Evolutionary conservation across 2,888 invertebrate genomes (phyloP).

Genomic region (Caenorhabditis sp.): DNA sequence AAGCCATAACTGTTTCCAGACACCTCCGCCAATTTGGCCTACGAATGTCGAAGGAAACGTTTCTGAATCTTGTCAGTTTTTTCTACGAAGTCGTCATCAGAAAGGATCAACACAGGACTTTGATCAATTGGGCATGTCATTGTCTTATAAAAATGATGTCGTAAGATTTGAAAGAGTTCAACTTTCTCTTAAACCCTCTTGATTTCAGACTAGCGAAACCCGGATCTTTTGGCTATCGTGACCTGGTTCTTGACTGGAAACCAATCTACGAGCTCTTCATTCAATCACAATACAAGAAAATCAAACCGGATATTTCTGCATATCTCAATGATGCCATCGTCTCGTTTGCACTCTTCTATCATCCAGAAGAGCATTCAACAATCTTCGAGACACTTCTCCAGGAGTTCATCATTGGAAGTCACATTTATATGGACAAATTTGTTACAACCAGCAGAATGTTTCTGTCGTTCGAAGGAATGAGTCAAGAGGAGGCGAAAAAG

Average conservation of each 20-base stretch:
- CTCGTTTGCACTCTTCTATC: conserved; percentile 33
- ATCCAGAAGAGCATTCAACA: conserved; percentile 36
- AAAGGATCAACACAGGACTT: conserved; percentile 16
- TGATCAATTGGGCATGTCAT: conserved; percentile 21
- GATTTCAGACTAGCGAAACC: background rate
- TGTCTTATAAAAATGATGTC: conserved; percentile 10
- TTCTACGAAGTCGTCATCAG: conserved; percentile 51
- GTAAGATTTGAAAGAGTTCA: background rate
- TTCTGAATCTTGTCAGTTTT: conserved; percentile 42
- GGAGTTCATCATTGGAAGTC: conserved; percentile 20
- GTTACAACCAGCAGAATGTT: conserved; percentile 29
- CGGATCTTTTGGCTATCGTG: conserved; percentile 33
- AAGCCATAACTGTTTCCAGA: conserved; percentile 33
- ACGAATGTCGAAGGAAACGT: conserved; percentile 52
- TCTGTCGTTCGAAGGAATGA: conserved; percentile 52
- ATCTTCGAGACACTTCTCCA: conserved; percentile 48
- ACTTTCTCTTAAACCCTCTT: too few species aligned
- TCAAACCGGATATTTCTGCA: conserved; percentile 4
- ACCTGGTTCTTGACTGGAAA: conserved; percentile 68
- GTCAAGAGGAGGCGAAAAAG: conserved; percentile 58
- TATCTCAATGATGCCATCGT: background rate
- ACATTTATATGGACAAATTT: conserved; percentile 15
- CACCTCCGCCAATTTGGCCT: conserved; percentile 64
- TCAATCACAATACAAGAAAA: conserved; percentile 5
- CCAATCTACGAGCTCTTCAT: conserved; percentile 59